These are phyloP conservation scores for Heliocidaris erythrogramma DNA, from an alignment of 35 echinoderm and acorn worm genomes.

Conservation along the genomic window DNA sequence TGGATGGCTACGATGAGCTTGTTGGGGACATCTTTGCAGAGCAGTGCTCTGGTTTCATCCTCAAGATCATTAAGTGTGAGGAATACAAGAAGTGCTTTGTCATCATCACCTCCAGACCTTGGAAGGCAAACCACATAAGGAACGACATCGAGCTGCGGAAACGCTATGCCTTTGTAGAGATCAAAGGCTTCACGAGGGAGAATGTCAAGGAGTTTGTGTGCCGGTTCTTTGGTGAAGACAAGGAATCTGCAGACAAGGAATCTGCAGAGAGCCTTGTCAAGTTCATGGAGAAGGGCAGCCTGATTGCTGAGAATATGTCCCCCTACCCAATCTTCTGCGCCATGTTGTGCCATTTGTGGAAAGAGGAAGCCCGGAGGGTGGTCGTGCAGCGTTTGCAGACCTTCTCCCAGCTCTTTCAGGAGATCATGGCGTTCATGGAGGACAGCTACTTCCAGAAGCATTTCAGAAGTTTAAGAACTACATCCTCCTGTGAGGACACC, in stretches of 20 bases:
- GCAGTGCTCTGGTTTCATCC: neutral
- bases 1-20: neutral
- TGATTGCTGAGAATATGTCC: constrained; percentile 19
- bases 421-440: neutral
- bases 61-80: neutral
- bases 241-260: neutral
- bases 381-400: neutral
- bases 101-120: constrained; percentile 5
- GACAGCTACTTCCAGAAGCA: neutral
- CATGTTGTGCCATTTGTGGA: neutral
- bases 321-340: constrained; percentile 25
- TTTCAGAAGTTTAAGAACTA: neutral
- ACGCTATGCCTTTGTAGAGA: neutral
- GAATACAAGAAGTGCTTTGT: neutral
- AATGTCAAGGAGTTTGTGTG: neutral
- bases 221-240: neutral
- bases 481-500: neutral
- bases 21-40: neutral
- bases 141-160: neutral
- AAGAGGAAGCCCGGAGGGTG: neutral
- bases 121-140: neutral
- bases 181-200: neutral
- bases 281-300: constrained; percentile 22
- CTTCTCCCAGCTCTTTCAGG: constrained; percentile 25
- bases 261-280: neutral